phyloP scores from a whole-genome alignment of 2,113 vertebrate genomes.

The Zeus faber region DNA sequence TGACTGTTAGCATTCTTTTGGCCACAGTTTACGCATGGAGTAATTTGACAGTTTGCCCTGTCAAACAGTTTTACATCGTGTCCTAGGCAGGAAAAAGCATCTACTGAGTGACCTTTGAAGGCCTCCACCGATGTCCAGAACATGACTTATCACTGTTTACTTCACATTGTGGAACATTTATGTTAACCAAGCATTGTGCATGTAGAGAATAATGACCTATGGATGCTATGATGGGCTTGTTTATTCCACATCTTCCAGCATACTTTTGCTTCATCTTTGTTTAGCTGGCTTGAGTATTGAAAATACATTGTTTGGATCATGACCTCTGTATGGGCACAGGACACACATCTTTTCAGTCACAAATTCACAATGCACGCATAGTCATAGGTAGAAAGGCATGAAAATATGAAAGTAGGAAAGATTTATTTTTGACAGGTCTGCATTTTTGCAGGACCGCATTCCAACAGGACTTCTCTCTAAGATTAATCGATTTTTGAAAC shows the following conservation, averaged over 20 bases:
- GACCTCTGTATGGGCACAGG: conserved; percentile 24
- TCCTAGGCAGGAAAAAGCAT: conserved; percentile 32
- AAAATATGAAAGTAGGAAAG: no score
- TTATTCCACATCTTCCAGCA: conserved; percentile 36
- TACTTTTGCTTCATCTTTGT: conserved; percentile 45
- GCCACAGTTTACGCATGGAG: conserved; percentile 53
- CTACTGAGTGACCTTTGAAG: conserved; percentile 31
- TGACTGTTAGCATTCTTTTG: conserved; percentile 63
- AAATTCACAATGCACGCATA: conserved; percentile 10
- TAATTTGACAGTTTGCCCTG: conserved; percentile 35
- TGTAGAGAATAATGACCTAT: conserved; percentile 26
- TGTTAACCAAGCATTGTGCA: conserved; percentile 41
- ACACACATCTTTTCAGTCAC: conserved; percentile 21
- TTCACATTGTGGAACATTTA: conserved; percentile 44
- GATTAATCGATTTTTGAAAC: conserved; percentile 47
- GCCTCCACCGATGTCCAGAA: conserved; percentile 36
- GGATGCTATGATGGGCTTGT: conserved; percentile 32
- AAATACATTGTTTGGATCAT: conserved; percentile 34
- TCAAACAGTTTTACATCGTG: conserved; percentile 43
- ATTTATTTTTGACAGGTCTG: no score
- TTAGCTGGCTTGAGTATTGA: conserved; percentile 22
- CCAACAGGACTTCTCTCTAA: conserved; percentile 22
- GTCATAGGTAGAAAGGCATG: conserved; percentile 18
- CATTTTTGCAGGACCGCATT: conserved; percentile 10
- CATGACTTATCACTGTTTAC: conserved; percentile 63